Evolutionary conservation across 2,797 vertebrate species (phyloP), one percentile per base, ranked within the genome.

Genomic region (Pyrocephalus nanus): DNA sequence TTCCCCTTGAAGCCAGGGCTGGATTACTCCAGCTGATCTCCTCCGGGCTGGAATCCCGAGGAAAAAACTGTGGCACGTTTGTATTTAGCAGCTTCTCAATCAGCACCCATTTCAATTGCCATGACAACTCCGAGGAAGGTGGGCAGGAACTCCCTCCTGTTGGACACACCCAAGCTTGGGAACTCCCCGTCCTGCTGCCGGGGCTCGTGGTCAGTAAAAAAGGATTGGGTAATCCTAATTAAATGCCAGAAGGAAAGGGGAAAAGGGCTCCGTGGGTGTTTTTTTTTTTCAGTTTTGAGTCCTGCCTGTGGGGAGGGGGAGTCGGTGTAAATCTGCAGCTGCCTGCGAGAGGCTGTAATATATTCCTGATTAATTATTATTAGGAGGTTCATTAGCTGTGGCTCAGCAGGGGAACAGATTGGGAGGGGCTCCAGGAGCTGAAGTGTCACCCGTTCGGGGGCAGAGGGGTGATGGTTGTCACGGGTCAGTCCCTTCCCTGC

Each of bases 81-180:
- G 75, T n/a, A 6, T 90, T 79, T 71, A 93, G 89, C 92, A 77
- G 91, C 91, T 27, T 72, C 78, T 88, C 50, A 13, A 76, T 90
- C 82, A 15, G 6, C 43, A 73, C 38, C 76, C 86, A 9, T 86
- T 71, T 32, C 29, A 15, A 94, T 96, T 90, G 75, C 92, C 94
- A 92, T 93, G 95, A 75, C 92, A 92, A 92, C 93, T 53, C n/a
- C 2, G 2, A 30, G 66, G 73, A 92, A 80, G 90, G 93, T 65
- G 86, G 75, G 93, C 88, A 92, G 67, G 1, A 43, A 6, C 54
- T 58, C 61, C 65, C 54, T 86, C 61, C 72, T 11, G 2, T 1
- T 3, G 48, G n/a, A 6, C 13, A 2, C n/a, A 6, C 2, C 3
- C 57, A 15, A 25, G 86, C 83, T 50, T 25, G 26, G 73, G 19